phyloP scores from a whole-genome alignment of 2,797 vertebrate species.

The Rhabdophis nuchalis region DNA sequence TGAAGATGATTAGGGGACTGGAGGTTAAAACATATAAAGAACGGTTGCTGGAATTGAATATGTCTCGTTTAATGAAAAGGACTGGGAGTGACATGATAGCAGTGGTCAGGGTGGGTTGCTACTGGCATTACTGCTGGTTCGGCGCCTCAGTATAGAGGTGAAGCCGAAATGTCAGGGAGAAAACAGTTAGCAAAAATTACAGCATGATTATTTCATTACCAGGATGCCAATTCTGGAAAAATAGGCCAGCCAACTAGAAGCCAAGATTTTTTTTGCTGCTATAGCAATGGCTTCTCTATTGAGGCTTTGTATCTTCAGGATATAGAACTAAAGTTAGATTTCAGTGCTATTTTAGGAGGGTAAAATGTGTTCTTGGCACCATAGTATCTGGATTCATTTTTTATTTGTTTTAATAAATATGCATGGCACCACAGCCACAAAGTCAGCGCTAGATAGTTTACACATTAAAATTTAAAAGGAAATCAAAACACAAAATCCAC shows the following conservation, averaged over 20 bases:
- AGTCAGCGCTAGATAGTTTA: neutral
- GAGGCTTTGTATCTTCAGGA: neutral
- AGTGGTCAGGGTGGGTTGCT: too few species aligned
- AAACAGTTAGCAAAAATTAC: constrained; percentile 43
- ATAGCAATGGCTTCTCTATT: neutral
- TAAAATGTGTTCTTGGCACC: neutral
- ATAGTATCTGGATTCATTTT: neutral
- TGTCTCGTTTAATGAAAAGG: too few species aligned
- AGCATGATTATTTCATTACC: constrained; percentile 21
- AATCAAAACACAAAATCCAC: neutral
- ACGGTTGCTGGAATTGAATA: too few species aligned
- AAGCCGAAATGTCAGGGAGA: constrained; percentile 38
- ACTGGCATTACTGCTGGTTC: too few species aligned
- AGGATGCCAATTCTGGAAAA: constrained; percentile 8
- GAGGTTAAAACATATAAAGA: too few species aligned
- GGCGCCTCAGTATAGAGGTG: neutral
- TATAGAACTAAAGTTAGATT: neutral
- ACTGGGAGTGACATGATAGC: too few species aligned
- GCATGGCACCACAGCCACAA: neutral
- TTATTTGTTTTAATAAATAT: neutral
- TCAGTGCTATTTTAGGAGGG: neutral
- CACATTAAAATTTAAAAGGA: neutral
- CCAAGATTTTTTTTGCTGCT: neutral
- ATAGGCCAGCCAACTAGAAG: constrained; percentile 16
- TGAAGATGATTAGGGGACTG: too few species aligned